phyloP scores from a whole-genome alignment of 2,113 vertebrate species.

The Osmerus mordax region DNA sequence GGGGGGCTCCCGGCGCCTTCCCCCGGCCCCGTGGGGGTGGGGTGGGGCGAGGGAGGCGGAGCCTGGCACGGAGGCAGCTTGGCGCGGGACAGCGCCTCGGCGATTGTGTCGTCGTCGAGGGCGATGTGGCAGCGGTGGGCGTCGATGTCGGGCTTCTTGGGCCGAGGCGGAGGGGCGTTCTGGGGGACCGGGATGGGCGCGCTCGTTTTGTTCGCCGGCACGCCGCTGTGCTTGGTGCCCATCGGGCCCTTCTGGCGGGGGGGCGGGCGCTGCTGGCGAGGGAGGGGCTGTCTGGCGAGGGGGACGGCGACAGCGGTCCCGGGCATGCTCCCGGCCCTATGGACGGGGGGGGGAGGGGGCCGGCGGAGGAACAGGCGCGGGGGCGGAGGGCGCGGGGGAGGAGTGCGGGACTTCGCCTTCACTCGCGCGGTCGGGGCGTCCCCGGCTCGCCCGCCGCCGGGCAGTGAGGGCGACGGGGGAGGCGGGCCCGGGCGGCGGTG shows the following conservation, averaged over 20 bases:
- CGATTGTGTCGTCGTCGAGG: constrained; percentile 67
- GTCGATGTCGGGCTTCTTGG: constrained; percentile 74
- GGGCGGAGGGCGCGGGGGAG: constrained; percentile 71
- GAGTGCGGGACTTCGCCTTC: constrained; percentile 52
- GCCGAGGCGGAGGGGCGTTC: constrained; percentile 67
- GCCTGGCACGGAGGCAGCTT: constrained; percentile 57
- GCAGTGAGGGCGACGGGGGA: neutral
- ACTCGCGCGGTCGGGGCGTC: constrained; percentile 11
- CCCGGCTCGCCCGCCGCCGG: neutral
- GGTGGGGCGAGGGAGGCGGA: constrained; percentile 7
- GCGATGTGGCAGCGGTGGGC: constrained; percentile 67
- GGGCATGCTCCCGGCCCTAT: constrained; percentile 74
- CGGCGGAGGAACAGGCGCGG: constrained; percentile 77
- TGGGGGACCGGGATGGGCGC: constrained; percentile 75
- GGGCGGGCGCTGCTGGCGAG: constrained; percentile 31
- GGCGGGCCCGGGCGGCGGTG: constrained; percentile 64
- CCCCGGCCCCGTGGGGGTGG: constrained; percentile 27
- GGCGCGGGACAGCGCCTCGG: constrained; percentile 69
- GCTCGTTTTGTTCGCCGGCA: constrained; percentile 59
- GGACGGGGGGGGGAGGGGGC: constrained; percentile 74
- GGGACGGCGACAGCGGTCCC: constrained; percentile 52
- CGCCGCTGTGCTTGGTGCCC: constrained; percentile 50
- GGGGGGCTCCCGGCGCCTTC: constrained; percentile 8
- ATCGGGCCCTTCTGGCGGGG: constrained; percentile 33
- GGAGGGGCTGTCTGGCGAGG: constrained; percentile 34